Base-by-base conservation (phyloP, 1,140 invertebrate genomes). In the Acromyrmex heyeri region DNA sequence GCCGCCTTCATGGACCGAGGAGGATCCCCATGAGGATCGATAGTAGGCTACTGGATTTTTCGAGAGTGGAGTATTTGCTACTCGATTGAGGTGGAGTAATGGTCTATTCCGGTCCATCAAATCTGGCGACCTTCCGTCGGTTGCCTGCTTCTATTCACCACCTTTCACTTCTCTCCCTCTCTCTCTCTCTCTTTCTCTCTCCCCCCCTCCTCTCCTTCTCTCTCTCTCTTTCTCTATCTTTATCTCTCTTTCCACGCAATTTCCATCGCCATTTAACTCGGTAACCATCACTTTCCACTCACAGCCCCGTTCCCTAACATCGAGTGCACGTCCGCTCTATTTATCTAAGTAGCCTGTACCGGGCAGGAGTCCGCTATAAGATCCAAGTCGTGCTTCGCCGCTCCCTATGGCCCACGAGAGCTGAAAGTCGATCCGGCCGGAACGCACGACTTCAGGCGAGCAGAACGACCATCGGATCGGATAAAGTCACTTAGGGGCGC, bases 41-140 rank as follows among this genome's bases (percentile, higher is more conserved):
- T 78, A 64, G 34, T 87, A 69, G 44, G 61, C 59, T 50, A 48
- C 69, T 73, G 53, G 67, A 92, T 92, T 88, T 83, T 8, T 21
- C 67, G 30, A 86, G 78, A 50, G 57, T 30, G 65, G 8, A 14
- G 72, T 62, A 83, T 86, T 75, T 69, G 48, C 65, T 87, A 50
- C 38, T 70, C 70, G 38, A 76, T 7, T 48, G 76, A 76, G 64
- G 50, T 34, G 34, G 38, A 86, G 82, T 85, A 87, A 91, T 78
- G 89, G 53, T 88, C 87, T 77, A 85, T 90, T 87, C 75, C 83
- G 61, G 27, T 59, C 78, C 85, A 88, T 92, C 91, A 87, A 91
- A 92, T 91, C 88, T 76, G 59, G 65, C 81, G 85, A 77, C 59
- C 59, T 62, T 79, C 57, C 81, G 38, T 44, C 18, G n/a, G 34